Evolutionary conservation across 2,113 vertebrate species (phyloP), one percentile per base, ranked within the genome.

Genomic region (Tauraco erythrolophus): DNA sequence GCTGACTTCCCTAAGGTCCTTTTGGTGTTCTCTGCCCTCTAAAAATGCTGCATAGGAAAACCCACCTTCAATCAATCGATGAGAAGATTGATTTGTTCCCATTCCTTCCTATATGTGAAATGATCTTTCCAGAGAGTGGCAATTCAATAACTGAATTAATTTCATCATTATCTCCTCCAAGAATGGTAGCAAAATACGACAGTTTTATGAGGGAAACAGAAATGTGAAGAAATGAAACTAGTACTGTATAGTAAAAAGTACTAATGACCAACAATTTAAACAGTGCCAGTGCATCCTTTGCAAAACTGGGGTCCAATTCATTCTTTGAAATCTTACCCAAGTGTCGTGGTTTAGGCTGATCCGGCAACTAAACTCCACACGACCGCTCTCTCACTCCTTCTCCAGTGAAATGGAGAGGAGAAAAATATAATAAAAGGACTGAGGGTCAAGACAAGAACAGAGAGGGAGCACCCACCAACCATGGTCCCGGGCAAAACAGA

Each of bases 1-100:
- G 41, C 61, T 75, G 77, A 50, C 81, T 92, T 96, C 80, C 84
- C 84, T 94, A 85, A 95, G 69, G 89, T 91, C 69, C 61, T 87
- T 77, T 61, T 94, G 96, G 82, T 96, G 87, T 93, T 94, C 80
- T 89, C 61, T 96, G 96, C 62, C 84, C 92, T 97, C 94, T 93
- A 97, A 97, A 96, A 96, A 50, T 76, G 93, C 95, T 95, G 84
- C 48, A 39, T 92, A 65, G 0, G 25, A 89, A 93, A 93, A 60
- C 78, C 11, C 61, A 84, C 43, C 74, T 92, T 88, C 71, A 85
- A 93, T 94, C 65, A 95, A 81, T 95, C 33, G 46, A 91, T 75
- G 84, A 56, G 50, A 17, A 65, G 41, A 96, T 91, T 84, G 84
- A 92, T 91, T 87, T 87, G 43, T 84, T 94, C 64, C 43, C 46